A percentile compares a stretch with the other conserved stretches of the same genome.
Evolutionary conservation across 2,797 vertebrate species (phyloP).

Genomic region (Anolis apletophallus): DNA sequence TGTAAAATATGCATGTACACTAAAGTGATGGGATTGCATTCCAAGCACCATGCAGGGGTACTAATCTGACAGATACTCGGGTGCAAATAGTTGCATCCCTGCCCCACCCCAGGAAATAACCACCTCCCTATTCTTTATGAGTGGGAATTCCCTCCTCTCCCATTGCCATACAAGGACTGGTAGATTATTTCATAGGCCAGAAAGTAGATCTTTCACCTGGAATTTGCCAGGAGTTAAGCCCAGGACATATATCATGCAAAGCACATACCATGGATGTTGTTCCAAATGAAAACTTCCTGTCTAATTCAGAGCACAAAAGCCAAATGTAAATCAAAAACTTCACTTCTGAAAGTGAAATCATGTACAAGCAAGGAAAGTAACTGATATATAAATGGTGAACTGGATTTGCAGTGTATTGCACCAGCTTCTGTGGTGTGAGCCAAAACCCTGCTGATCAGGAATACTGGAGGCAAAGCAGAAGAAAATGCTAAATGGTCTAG

Average conservation of each 20-base stretch:
- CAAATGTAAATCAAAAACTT: background rate
- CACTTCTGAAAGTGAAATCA: background rate
- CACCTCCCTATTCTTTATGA: background rate
- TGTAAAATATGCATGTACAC: no score
- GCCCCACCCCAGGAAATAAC: no score
- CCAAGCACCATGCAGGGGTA: background rate
- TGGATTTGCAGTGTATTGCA: background rate
- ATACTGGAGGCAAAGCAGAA: background rate
- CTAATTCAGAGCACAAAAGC: background rate
- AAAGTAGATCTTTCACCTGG: no score
- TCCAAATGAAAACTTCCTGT: background rate
- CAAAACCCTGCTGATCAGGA: background rate
- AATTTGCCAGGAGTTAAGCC: no score
- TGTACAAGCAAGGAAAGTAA: background rate
- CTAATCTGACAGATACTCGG: no score
- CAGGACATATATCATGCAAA: no score
- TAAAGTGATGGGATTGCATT: no score
- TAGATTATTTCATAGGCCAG: background rate
- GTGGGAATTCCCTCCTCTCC: no score
- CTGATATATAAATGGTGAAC: background rate
- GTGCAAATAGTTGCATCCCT: background rate
- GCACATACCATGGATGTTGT: background rate
- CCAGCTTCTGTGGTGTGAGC: background rate
- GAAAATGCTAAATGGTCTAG: background rate
- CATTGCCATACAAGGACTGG: no score